phyloP scores from a whole-genome alignment of 2,113 vertebrate genomes.

The Serinus canaria region DNA sequence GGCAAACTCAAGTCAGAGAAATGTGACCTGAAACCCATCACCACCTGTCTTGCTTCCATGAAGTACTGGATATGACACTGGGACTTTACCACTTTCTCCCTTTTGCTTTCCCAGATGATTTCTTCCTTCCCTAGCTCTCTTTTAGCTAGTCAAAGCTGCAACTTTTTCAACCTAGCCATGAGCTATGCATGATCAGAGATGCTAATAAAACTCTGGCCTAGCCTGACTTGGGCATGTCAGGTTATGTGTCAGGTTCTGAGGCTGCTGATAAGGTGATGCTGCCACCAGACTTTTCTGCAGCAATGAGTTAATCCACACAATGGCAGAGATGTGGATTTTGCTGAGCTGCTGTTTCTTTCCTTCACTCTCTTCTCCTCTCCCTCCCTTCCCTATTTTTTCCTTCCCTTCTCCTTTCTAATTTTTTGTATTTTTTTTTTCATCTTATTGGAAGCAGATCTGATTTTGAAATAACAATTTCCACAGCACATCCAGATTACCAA shows the following conservation, averaged over 20 bases:
- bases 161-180: not conserved
- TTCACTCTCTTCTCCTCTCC: not conserved
- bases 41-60: not conserved
- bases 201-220: not conserved
- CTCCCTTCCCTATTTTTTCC: not conserved
- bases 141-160: not conserved
- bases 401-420: not conserved
- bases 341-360: not conserved
- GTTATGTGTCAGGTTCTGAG: not conserved
- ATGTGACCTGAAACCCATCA: not conserved
- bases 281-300: rapidly evolving
- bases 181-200: not conserved
- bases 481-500: not conserved
- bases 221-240: not conserved
- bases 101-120: not conserved
- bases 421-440: not conserved
- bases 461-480: not conserved
- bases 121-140: not conserved
- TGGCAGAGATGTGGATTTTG: not conserved
- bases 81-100: not conserved
- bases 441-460: not conserved
- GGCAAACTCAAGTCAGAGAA: not conserved
- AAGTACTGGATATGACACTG: not conserved
- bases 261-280: not conserved
- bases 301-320: not conserved